These are phyloP conservation scores for Xyrichtys novacula DNA, from an alignment of 2,797 vertebrate species.

Conservation along the genomic window DNA sequence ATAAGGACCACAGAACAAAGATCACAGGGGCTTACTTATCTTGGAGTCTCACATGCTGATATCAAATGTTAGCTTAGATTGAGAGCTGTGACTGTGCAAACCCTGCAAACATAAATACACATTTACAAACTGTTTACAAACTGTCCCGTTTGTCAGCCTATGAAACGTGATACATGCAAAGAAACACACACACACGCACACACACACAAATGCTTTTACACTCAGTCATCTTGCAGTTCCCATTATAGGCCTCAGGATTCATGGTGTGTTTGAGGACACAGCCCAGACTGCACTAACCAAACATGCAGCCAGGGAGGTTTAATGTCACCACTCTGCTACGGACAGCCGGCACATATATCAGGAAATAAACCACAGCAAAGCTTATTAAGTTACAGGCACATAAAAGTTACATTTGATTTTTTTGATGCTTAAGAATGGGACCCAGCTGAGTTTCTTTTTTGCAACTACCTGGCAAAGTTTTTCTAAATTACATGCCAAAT, in stretches of 20 bases:
- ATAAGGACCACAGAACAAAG: constrained; percentile 68
- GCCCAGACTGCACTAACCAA: constrained; percentile 60
- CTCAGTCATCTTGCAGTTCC: constrained; percentile 41
- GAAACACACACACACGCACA: constrained; percentile 26
- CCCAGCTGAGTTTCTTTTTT: not conserved
- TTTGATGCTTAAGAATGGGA: constrained; percentile 13
- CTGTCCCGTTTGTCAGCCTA: constrained; percentile 19
- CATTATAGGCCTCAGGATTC: constrained; percentile 44
- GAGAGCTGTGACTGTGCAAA: constrained; percentile 24
- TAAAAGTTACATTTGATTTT: constrained; percentile 22
- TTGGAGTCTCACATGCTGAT: constrained; percentile 11
- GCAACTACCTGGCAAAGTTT: not conserved
- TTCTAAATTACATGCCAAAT: constrained; percentile 2
- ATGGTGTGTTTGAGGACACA: constrained; percentile 65
- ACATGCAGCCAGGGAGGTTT: constrained; percentile 60
- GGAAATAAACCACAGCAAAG: constrained; percentile 19
- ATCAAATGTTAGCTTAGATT: constrained; percentile 23
- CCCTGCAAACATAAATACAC: constrained; percentile 53
- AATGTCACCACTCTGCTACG: constrained; percentile 51
- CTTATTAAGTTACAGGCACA: constrained; percentile 15
- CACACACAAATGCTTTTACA: constrained; percentile 30
- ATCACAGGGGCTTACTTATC: constrained; percentile 66
- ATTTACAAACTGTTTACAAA: constrained; percentile 54
- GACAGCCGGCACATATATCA: constrained; percentile 41
- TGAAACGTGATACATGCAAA: constrained; percentile 24